These are phyloP conservation scores for Adela reaumurella DNA, from an alignment of 2,888 invertebrate species.

Conservation along the genomic window DNA sequence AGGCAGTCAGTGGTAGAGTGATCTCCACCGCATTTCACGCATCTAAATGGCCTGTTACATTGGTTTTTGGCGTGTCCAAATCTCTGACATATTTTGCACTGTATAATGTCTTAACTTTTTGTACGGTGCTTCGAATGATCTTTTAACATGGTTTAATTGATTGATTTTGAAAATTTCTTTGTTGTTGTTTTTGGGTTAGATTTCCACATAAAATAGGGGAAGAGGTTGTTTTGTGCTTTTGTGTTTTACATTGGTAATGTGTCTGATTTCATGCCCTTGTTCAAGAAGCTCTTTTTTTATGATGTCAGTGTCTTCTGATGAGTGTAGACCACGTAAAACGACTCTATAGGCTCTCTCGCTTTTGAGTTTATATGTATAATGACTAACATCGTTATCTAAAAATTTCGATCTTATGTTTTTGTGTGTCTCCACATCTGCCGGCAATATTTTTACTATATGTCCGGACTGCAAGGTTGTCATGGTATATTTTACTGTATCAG, in stretches of 20 bases:
- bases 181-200: conserved; percentile 13
- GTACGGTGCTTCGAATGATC: conserved; percentile 12
- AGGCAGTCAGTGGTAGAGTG: conserved; percentile 10
- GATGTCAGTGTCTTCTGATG: conserved; percentile 6
- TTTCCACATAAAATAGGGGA: conserved; percentile 14
- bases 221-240: conserved; percentile 9
- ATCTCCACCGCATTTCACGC: conserved; percentile 14
- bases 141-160: conserved; percentile 6
- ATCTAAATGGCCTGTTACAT: conserved; percentile 12
- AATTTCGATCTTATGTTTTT: background rate
- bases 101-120: conserved; percentile 11
- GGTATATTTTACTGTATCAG: no score
- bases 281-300: conserved; percentile 6
- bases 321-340: conserved; percentile 8
- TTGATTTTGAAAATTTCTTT: conserved; percentile 9
- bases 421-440: background rate
- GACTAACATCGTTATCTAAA: background rate
- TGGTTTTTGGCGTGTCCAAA: conserved; percentile 15
- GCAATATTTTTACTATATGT: background rate
- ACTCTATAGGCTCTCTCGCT: conserved; percentile 11
- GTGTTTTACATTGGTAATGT: conserved; percentile 9
- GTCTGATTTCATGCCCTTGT: conserved; percentile 7
- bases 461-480: no score
- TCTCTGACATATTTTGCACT: conserved; percentile 14
- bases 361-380: conserved; percentile 10